Evolutionary conservation across 2,113 vertebrate genomes (phyloP).

Genomic region (Chamaetylas fuelleborni): DNA sequence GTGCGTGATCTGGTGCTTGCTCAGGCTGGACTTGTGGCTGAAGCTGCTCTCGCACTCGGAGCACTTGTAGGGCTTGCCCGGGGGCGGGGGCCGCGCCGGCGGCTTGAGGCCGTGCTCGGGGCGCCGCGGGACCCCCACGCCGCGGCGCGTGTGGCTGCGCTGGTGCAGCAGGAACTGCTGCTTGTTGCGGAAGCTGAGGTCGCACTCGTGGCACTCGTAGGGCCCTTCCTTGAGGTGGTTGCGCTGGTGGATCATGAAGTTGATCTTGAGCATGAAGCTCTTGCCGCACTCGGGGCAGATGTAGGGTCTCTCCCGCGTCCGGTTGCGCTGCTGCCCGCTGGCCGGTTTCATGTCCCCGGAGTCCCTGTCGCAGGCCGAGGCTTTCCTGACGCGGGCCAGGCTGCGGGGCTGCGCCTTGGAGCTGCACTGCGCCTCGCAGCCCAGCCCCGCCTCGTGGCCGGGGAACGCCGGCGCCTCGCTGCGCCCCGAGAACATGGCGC

Average conservation of each 20-base stretch:
- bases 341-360: conserved; percentile 1
- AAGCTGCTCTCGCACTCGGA: conserved; percentile 81
- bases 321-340: conserved; percentile 71
- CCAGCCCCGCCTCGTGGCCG: conserved; percentile 36
- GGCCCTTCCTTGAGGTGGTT: conserved; percentile 81
- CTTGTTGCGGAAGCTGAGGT: conserved; percentile 80
- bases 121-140: conserved; percentile 66
- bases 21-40: conserved; percentile 82
- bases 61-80: conserved; percentile 78
- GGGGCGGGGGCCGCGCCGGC: background rate
- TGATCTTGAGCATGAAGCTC: conserved; percentile 80
- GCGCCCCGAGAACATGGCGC: conserved; percentile 52
- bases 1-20: conserved; percentile 81
- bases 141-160: conserved; percentile 75
- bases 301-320: conserved; percentile 75
- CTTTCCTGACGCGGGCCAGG: conserved; percentile 5
- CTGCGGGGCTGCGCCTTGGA: conserved; percentile 8
- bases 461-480: conserved; percentile 9
- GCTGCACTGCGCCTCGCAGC: conserved; percentile 43
- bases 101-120: conserved; percentile 66
- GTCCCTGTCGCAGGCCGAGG: conserved; percentile 35
- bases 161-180: conserved; percentile 80
- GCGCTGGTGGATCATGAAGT: conserved; percentile 81
- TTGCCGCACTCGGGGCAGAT: conserved; percentile 79
- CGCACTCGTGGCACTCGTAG: conserved; percentile 76